Evolutionary conservation across 2,797 vertebrate species (phyloP).

Genomic region (Anabas testudineus): DNA sequence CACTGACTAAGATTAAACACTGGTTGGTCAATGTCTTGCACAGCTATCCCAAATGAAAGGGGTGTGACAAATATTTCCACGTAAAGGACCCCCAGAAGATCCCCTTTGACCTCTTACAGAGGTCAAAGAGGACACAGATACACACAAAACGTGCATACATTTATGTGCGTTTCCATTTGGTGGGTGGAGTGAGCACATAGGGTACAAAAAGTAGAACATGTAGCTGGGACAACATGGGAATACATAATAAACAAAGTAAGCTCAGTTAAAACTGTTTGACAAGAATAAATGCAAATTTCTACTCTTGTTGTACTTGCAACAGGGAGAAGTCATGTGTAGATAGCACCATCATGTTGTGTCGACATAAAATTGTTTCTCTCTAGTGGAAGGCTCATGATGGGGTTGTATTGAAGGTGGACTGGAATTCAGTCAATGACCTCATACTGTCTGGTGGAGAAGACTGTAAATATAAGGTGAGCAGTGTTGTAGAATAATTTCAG

Average conservation of each 20-base stretch:
- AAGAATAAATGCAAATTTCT: conserved; percentile 5
- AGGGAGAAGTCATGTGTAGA: neutral
- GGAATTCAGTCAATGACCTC: conserved; percentile 95
- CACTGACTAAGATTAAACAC: conserved; percentile 5
- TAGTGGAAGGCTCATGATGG: conserved; percentile 99
- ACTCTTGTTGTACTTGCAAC: neutral
- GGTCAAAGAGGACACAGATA: conserved; percentile 16
- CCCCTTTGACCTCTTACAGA: conserved; percentile 38
- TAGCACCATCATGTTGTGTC: conserved; percentile 8
- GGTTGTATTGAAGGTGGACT: conserved; percentile 94
- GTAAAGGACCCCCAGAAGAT: conserved; percentile 42
- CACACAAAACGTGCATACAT: conserved; percentile 13
- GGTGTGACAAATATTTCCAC: conserved; percentile 39
- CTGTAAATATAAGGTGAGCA: conserved; percentile 94
- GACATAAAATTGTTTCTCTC: conserved; percentile 7
- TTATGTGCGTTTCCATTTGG: conserved; percentile 3
- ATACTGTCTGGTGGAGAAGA: conserved; percentile 96
- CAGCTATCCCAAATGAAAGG: neutral
- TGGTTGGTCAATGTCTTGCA: conserved; percentile 1
- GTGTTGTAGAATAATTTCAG: neutral
- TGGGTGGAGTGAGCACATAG: neutral
- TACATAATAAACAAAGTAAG: neutral
- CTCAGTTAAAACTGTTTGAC: neutral
- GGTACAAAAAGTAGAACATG: neutral
- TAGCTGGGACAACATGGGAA: conserved; percentile 16